These are phyloP conservation scores for Holothuria scabra DNA, from an alignment of 53 echinoderm and acorn worm genomes.

Conservation along the genomic window DNA sequence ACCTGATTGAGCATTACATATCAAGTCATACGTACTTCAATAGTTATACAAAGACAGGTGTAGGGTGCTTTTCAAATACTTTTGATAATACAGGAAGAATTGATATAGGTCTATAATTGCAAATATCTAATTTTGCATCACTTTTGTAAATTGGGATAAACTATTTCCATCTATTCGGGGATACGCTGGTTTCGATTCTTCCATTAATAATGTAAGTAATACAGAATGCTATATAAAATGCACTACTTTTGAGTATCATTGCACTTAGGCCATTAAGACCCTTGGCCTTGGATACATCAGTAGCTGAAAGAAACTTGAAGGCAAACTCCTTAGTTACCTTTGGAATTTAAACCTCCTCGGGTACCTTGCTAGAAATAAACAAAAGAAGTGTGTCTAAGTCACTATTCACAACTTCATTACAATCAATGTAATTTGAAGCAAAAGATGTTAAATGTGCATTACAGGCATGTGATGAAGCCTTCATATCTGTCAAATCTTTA, in stretches of 20 bases:
- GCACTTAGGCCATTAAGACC: conserved; percentile 1
- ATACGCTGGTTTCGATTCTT: too few relatives aligned
- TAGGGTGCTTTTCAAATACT: too few relatives aligned
- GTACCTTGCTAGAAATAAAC: conserved; percentile 11
- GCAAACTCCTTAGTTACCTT: background rate
- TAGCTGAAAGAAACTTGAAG: background rate
- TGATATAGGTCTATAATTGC: too few relatives aligned
- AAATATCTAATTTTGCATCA: too few relatives aligned
- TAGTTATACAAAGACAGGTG: too few relatives aligned
- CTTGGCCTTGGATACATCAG: background rate
- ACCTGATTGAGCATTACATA: too few relatives aligned
- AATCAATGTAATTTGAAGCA: background rate
- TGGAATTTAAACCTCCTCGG: conserved; percentile 7
- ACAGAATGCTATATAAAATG: background rate
- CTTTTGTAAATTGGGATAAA: background rate
- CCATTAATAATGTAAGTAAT: too few relatives aligned
- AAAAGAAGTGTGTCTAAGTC: background rate
- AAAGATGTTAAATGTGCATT: background rate
- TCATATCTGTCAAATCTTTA: background rate
- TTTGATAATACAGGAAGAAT: too few relatives aligned
- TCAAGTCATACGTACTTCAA: too few relatives aligned
- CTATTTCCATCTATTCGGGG: background rate
- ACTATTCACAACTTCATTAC: background rate
- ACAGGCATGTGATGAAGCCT: background rate
- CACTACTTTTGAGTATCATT: conserved; percentile 5